A percentile compares a stretch with the other conserved stretches of the same genome.
These are phyloP conservation scores for Liolophura sinensis DNA, from an alignment of 1,140 invertebrate genomes.

Conservation along the genomic window DNA sequence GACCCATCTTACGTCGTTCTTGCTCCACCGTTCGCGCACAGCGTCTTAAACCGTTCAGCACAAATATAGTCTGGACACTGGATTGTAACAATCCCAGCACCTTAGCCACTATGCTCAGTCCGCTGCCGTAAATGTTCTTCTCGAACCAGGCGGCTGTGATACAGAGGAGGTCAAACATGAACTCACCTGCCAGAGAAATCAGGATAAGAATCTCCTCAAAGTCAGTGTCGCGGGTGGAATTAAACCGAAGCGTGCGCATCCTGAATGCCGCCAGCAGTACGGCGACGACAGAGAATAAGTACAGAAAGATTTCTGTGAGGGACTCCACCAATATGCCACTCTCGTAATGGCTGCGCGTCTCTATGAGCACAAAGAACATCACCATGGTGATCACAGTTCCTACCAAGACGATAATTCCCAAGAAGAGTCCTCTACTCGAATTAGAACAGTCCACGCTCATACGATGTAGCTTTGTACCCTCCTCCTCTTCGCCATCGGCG, in stretches of 20 bases:
- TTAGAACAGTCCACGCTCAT: constrained; percentile 70
- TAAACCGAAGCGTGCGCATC: constrained; percentile 85
- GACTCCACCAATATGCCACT: constrained; percentile 32
- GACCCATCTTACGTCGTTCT: constrained; percentile 88
- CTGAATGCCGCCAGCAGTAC: constrained; percentile 61
- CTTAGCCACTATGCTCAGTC: constrained; percentile 35
- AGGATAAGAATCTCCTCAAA: constrained; percentile 87
- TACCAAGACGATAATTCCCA: constrained; percentile 82
- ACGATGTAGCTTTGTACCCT: constrained; percentile 10
- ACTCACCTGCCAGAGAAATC: constrained; percentile 89
- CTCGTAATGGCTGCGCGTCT: constrained; percentile 5
- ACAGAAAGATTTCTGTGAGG: constrained; percentile 35
- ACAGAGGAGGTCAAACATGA: constrained; percentile 90
- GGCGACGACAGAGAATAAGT: constrained; percentile 28
- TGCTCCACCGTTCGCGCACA: constrained; percentile 86
- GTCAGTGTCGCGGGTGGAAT: constrained; percentile 78
- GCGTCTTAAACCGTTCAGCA: constrained; percentile 66
- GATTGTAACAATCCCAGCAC: constrained; percentile 78
- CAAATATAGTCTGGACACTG: constrained; percentile 85
- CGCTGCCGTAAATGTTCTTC: constrained; percentile 58
- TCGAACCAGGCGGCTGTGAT: constrained; percentile 82
- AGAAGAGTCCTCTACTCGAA: constrained; percentile 85
- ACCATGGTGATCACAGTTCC: constrained; percentile 92
- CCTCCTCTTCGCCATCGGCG: constrained; percentile 15
- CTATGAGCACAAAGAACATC: constrained; percentile 78